A percentile compares a stretch with the other conserved stretches of the same genome.
phyloP scores from a whole-genome alignment of 1,140 invertebrate species.

The Acromyrmex charruanus region DNA sequence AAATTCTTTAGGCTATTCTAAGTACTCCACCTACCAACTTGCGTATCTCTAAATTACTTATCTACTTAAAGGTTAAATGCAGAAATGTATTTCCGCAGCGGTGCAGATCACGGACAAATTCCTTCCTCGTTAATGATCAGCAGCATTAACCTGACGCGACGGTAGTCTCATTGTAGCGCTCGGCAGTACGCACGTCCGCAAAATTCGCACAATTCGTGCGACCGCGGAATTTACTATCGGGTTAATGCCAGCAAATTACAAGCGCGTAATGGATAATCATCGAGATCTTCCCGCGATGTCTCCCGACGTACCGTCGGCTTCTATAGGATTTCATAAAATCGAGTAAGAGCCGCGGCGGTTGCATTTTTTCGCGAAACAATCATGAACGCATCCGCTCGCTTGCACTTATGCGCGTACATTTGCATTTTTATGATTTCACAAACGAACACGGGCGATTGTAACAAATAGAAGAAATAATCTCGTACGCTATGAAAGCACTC shows the following conservation, averaged over 20 bases:
- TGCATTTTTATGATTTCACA: constrained; percentile 56
- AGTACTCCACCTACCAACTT: no score
- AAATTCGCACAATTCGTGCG: constrained; percentile 52
- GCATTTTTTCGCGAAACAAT: constrained; percentile 48
- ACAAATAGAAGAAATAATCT: constrained; percentile 9
- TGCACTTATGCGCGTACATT: constrained; percentile 1
- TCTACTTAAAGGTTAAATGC: not conserved
- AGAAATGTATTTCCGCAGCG: constrained; percentile 11
- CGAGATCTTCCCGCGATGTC: constrained; percentile 35
- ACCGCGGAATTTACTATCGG: constrained; percentile 42
- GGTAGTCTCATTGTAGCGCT: not conserved
- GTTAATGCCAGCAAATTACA: constrained; percentile 61
- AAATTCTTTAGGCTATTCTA: no score
- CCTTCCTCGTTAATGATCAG: constrained; percentile 19
- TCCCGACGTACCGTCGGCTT: not conserved
- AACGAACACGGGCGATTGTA: constrained; percentile 19
- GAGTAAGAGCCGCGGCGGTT: not conserved
- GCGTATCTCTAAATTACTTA: no score
- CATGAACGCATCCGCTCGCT: constrained; percentile 41
- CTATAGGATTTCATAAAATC: constrained; percentile 51
- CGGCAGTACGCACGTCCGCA: not conserved
- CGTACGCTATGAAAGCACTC: not conserved
- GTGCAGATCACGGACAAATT: constrained; percentile 26
- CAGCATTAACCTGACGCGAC: not conserved
- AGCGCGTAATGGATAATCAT: constrained; percentile 44